These are phyloP conservation scores for Kryptolebias marmoratus DNA, from an alignment of 2,113 vertebrate genomes.

Conservation along the genomic window DNA sequence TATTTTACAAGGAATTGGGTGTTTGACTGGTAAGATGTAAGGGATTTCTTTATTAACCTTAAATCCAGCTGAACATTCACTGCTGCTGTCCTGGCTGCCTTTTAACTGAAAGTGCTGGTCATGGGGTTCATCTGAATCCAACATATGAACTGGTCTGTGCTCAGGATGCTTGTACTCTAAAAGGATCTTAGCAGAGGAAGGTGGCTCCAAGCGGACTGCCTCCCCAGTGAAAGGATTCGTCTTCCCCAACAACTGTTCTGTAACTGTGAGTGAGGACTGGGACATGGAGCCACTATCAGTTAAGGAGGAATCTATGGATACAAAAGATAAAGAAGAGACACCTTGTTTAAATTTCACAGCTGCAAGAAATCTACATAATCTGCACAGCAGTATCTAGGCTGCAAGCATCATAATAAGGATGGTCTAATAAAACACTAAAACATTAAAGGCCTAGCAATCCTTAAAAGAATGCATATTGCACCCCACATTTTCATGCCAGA, in stretches of 20 bases:
- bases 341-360: background rate
- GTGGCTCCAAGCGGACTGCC: conserved; percentile 87
- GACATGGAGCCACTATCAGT: conserved; percentile 92
- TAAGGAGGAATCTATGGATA: conserved; percentile 89
- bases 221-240: conserved; percentile 90
- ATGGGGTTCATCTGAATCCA: conserved; percentile 86
- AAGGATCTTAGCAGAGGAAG: conserved; percentile 90
- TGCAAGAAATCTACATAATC: background rate
- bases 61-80: conserved; percentile 86
- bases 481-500: too few species aligned
- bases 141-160: conserved; percentile 86
- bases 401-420: too few species aligned
- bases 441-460: too few species aligned
- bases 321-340: conserved; percentile 18
- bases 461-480: too few species aligned
- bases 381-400: background rate
- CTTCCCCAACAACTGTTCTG: conserved; percentile 90
- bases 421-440: too few species aligned
- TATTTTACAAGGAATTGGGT: conserved; percentile 85
- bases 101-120: conserved; percentile 88
- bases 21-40: conserved; percentile 87
- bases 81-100: conserved; percentile 81
- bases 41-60: conserved; percentile 89
- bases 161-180: conserved; percentile 92
- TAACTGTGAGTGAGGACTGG: conserved; percentile 89